These are phyloP conservation scores for Dorcus parallelipipedus DNA, from an alignment of 2,888 invertebrate genomes.

Conservation along the genomic window DNA sequence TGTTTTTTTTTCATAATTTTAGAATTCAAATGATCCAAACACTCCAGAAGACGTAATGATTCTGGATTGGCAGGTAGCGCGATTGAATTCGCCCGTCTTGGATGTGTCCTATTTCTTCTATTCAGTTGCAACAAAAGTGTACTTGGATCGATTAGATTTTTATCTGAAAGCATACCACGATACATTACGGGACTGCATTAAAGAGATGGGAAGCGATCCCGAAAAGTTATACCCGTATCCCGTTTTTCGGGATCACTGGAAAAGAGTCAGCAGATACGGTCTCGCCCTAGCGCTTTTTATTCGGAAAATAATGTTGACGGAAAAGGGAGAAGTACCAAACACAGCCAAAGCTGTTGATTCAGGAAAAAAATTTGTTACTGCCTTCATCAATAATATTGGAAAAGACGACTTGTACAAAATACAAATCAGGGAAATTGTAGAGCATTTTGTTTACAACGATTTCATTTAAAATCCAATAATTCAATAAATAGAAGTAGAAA, in stretches of 20 bases:
- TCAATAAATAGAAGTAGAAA: too few relatives aligned
- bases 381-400: background rate
- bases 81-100: conserved; percentile 27
- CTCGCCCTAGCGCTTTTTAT: conserved; percentile 17
- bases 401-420: background rate
- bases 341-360: conserved; percentile 6
- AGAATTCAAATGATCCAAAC: too few relatives aligned
- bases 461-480: background rate
- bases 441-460: conserved; percentile 3
- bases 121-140: conserved; percentile 13
- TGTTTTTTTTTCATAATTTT: background rate
- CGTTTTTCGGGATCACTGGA: conserved; percentile 27
- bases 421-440: background rate
- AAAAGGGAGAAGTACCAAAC: conserved; percentile 2
- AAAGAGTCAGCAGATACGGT: conserved; percentile 20
- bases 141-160: conserved; percentile 29
- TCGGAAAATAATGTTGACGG: background rate
- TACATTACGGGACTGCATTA: conserved; percentile 27
- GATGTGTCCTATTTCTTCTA: conserved; percentile 40
- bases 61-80: conserved; percentile 20
- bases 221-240: conserved; percentile 32
- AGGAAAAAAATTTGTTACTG: background rate
- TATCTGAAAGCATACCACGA: conserved; percentile 34
- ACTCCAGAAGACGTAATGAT: conserved; percentile 5
- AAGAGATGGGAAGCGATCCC: conserved; percentile 31